phyloP scores from a whole-genome alignment of 2,113 vertebrate species.

The Camelus dromedarius region DNA sequence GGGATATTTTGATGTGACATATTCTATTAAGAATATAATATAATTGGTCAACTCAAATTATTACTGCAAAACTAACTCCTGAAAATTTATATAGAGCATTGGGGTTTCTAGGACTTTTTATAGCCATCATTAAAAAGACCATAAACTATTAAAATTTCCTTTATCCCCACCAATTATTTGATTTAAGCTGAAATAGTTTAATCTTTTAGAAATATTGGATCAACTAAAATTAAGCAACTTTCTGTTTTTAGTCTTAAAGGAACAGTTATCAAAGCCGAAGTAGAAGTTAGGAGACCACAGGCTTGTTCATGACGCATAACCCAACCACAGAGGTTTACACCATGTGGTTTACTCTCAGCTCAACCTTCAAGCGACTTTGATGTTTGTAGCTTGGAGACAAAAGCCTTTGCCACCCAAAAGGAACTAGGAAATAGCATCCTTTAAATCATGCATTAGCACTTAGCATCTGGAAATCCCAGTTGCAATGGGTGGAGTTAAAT shows the following conservation, averaged over 20 bases:
- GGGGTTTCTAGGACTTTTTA: neutral
- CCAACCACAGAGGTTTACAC: conserved; percentile 20
- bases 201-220: neutral
- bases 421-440: conserved; percentile 68
- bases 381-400: conserved; percentile 65
- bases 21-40: neutral
- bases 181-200: neutral
- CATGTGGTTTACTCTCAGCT: neutral
- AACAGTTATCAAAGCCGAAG: neutral
- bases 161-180: neutral
- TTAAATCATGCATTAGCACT: conserved; percentile 84
- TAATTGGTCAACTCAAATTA: neutral
- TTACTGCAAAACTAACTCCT: neutral
- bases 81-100: neutral
- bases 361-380: conserved; percentile 59
- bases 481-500: conserved; percentile 64
- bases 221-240: neutral
- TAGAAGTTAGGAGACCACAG: neutral
- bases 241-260: neutral
- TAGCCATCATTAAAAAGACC: neutral
- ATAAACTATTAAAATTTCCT: neutral
- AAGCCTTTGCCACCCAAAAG: conserved; percentile 65
- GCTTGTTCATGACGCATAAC: neutral
- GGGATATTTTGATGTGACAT: neutral
- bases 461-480: conserved; percentile 79